Evolutionary conservation across 2,113 vertebrate genomes (phyloP).

Genomic region (Odocoileus virginianus): DNA sequence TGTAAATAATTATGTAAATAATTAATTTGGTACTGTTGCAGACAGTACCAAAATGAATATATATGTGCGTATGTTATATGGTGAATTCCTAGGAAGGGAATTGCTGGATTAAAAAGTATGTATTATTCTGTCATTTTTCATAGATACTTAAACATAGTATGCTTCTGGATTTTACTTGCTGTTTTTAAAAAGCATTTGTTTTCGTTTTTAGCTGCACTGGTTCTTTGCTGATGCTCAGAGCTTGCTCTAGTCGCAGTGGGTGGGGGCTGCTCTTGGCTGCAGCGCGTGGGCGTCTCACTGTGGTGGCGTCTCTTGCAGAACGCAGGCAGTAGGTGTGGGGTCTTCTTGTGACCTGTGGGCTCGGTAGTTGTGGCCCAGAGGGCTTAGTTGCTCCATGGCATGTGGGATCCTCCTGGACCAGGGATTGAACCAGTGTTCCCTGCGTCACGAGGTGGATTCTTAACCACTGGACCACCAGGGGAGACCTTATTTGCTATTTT

Average conservation of each 20-base stretch:
- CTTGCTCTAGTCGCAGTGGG: neutral
- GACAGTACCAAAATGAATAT: neutral
- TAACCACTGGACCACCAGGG: neutral
- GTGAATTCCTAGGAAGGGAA: neutral
- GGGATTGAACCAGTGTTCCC: neutral
- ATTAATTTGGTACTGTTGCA: neutral
- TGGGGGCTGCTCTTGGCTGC: accelerated
- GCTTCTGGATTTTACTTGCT: neutral
- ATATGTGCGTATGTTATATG: neutral
- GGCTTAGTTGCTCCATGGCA: neutral
- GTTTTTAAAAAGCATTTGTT: neutral
- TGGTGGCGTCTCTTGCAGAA: neutral
- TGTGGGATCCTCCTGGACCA: neutral
- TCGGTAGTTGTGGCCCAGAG: neutral
- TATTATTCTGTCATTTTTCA: neutral
- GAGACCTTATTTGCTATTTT: neutral
- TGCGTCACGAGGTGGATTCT: neutral
- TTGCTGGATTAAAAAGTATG: neutral
- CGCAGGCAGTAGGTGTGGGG: neutral
- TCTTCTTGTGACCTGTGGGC: neutral
- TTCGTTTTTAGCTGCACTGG: neutral
- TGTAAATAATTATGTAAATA: too few relatives aligned
- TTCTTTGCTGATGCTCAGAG: neutral
- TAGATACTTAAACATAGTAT: neutral
- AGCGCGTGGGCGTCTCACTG: accelerated